Percentiles rank a stretch among this genome's conserved stretches.
Evolutionary conservation across 2,113 vertebrate genomes (phyloP).

Genomic region (Myiopsitta monachus): DNA sequence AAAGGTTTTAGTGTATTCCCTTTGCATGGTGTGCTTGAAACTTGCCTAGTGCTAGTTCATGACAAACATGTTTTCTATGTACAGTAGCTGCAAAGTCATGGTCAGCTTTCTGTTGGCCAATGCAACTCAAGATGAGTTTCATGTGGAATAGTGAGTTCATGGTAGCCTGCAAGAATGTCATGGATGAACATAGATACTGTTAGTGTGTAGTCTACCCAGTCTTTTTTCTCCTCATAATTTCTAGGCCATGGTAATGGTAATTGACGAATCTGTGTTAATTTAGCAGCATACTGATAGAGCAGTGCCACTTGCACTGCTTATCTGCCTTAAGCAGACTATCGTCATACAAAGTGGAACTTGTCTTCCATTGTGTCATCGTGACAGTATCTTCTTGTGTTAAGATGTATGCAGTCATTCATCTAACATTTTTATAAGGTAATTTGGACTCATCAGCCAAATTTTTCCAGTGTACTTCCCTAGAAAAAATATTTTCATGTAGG

Average conservation of each 20-base stretch:
- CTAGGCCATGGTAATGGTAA: neutral
- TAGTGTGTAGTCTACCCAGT: neutral
- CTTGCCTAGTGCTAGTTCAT: neutral
- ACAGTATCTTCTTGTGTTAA: neutral
- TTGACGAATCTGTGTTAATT: neutral
- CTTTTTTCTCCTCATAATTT: neutral
- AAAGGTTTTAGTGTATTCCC: neutral
- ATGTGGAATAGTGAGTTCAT: neutral
- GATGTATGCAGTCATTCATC: neutral
- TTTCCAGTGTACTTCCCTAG: neutral
- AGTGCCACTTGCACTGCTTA: neutral
- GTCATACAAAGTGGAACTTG: neutral
- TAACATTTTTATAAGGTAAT: neutral
- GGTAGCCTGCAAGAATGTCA: neutral
- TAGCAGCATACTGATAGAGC: neutral
- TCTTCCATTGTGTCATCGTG: neutral
- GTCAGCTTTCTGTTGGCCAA: neutral
- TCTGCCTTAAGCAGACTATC: neutral
- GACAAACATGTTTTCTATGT: neutral
- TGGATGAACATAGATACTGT: neutral
- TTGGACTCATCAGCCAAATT: neutral
- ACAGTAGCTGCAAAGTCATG: neutral
- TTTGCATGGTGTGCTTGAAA: neutral
- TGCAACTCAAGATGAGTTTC: neutral
- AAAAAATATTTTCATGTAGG: neutral